These are phyloP conservation scores for Copidosoma floridanum DNA, from an alignment of 1,140 invertebrate genomes.

Conservation along the genomic window DNA sequence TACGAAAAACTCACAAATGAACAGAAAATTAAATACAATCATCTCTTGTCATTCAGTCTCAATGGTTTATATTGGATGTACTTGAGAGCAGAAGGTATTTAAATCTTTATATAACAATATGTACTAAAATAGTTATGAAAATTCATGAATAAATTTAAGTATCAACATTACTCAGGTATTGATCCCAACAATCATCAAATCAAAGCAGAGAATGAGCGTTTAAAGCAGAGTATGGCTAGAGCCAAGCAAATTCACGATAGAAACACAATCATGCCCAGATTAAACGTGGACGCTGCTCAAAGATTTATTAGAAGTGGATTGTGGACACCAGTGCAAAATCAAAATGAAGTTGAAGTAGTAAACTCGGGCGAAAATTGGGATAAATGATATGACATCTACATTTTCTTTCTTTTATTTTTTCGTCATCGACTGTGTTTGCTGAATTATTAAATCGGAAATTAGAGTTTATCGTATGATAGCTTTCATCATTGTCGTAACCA, in stretches of 20 bases:
- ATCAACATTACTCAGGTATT: constrained; percentile 43
- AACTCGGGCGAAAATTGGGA: constrained; percentile 19
- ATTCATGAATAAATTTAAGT: background rate
- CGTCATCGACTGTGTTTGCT: no score
- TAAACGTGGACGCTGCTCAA: constrained; percentile 50
- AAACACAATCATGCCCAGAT: constrained; percentile 47
- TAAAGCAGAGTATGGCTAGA: constrained; percentile 49
- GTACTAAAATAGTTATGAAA: background rate
- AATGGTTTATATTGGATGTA: constrained; percentile 59
- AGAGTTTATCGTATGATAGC: no score
- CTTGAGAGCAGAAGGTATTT: constrained; percentile 49
- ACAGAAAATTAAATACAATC: constrained; percentile 55
- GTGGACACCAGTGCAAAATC: constrained; percentile 38
- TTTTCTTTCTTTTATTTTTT: no score
- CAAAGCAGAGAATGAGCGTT: constrained; percentile 50
- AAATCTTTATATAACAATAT: constrained; percentile 6
- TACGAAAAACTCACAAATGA: constrained; percentile 48
- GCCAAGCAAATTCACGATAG: constrained; percentile 53
- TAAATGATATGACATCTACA: background rate
- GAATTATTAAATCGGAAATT: no score
- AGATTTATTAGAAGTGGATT: constrained; percentile 54
- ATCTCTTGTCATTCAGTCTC: constrained; percentile 53
- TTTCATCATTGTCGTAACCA: no score
- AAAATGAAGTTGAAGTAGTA: background rate
- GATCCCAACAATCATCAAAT: constrained; percentile 47